Percentiles rank a stretch among this genome's conserved stretches.
phyloP scores from a whole-genome alignment of 2,113 vertebrate genomes.

The Laticauda laticaudata region DNA sequence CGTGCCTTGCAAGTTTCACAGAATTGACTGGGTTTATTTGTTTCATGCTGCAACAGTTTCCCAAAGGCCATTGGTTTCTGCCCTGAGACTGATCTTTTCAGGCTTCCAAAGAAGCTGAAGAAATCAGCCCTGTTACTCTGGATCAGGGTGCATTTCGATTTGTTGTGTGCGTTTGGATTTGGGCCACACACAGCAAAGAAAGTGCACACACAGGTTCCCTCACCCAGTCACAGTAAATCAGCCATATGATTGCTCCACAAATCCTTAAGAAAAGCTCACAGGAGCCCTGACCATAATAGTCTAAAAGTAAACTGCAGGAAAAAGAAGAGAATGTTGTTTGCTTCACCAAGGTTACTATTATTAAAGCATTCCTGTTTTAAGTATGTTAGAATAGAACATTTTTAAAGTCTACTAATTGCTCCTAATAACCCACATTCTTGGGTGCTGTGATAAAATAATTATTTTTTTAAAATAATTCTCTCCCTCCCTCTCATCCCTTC shows the following conservation, averaged over 20 bases:
- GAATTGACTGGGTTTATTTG: not conserved
- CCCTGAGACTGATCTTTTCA: not conserved
- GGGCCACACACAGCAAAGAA: not conserved
- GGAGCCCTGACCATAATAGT: not conserved
- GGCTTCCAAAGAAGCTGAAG: not conserved
- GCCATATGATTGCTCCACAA: not conserved
- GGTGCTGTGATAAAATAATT: slow-evolving; percentile 47
- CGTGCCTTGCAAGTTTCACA: not conserved
- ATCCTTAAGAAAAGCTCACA: not conserved
- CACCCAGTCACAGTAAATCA: not conserved
- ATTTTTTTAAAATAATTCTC: slow-evolving; percentile 25
- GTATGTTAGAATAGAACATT: slow-evolving; percentile 8
- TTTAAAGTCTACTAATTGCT: slow-evolving; percentile 27
- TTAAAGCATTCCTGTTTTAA: slow-evolving; percentile 16
- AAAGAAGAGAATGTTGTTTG: not conserved
- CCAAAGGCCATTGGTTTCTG: not conserved
- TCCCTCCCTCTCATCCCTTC: slow-evolving; percentile 39
- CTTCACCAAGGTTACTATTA: not conserved
- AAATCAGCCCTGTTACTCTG: not conserved
- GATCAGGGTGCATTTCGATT: not conserved
- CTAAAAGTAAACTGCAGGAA: not conserved
- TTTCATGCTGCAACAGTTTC: not conserved
- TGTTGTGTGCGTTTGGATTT: not conserved
- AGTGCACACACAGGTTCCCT: not conserved
- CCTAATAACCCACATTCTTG: slow-evolving; percentile 43